phyloP scores from a whole-genome alignment of 2,113 vertebrate genomes.

The Grantiella picta region DNA sequence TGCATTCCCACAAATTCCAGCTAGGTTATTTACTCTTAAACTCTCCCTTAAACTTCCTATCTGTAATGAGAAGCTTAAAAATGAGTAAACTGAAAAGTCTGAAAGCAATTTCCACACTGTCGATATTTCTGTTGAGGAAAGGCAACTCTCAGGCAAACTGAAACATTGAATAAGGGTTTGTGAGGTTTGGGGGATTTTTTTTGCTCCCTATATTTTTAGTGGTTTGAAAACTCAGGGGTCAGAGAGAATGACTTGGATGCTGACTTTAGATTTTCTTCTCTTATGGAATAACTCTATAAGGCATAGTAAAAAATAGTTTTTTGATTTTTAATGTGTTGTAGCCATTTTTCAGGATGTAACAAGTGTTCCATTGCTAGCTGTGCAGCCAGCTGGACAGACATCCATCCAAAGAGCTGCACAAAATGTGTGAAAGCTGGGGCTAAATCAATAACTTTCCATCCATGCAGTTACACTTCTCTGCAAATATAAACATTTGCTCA shows the following conservation, averaged over 20 bases:
- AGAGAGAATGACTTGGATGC: neutral
- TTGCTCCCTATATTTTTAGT: neutral
- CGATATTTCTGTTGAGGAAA: neutral
- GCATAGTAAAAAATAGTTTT: neutral
- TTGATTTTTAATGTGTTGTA: neutral
- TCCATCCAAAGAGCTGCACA: neutral
- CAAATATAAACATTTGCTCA: constrained; percentile 75
- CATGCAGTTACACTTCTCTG: constrained; percentile 59
- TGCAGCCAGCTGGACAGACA: constrained; percentile 47
- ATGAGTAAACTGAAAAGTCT: neutral
- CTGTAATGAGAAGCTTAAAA: neutral
- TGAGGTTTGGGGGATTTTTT: neutral
- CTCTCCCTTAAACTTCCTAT: neutral
- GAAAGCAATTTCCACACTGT: neutral
- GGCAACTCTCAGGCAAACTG: neutral
- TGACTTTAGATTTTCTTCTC: neutral
- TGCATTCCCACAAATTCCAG: neutral
- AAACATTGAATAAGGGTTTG: neutral
- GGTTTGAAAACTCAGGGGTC: neutral
- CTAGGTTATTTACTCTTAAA: neutral
- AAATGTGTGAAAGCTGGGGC: constrained; percentile 33
- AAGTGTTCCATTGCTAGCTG: neutral
- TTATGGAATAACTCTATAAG: neutral
- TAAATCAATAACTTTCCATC: constrained; percentile 65
- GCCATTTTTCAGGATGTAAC: neutral